Conservation (phyloP, 2,888 invertebrate genomes). For the Dermolepida albohirtum region DNA sequence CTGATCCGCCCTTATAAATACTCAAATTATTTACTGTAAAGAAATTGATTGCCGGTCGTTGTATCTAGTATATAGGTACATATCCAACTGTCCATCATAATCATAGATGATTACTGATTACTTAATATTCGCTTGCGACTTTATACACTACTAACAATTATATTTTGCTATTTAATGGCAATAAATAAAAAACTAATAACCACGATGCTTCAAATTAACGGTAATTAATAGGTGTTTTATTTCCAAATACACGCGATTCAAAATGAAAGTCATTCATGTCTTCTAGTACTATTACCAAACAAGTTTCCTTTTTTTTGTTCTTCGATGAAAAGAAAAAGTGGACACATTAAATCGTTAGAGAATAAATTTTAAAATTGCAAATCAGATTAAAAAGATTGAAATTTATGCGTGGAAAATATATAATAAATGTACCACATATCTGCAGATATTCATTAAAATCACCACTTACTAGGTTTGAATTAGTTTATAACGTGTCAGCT, state of each 20-base stretch:
- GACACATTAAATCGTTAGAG: constrained; percentile 5
- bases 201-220: constrained; percentile 6
- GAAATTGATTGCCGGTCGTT: too few species aligned
- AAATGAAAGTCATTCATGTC: constrained; percentile 18
- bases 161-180: constrained; percentile 3
- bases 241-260: constrained; percentile 3
- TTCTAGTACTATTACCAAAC: constrained; percentile 1
- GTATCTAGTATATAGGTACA: too few species aligned
- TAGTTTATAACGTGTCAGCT: constrained; percentile 35
- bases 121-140: too few species aligned
- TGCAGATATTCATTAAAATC: constrained; percentile 22
- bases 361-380: constrained; percentile 27
- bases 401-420: constrained; percentile 23
- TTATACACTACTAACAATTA: too few species aligned
- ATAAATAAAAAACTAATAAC: neutral
- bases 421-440: constrained; percentile 21
- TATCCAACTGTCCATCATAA: too few species aligned
- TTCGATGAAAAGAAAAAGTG: neutral
- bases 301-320: neutral
- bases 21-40: too few species aligned
- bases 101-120: too few species aligned
- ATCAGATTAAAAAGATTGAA: neutral
- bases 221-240: constrained; percentile 27
- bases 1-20: too few species aligned
- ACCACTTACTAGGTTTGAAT: constrained; percentile 26